These are phyloP conservation scores for Botrylloides violaceus DNA, from an alignment of 23 tunicate genomes.

Conservation along the genomic window DNA sequence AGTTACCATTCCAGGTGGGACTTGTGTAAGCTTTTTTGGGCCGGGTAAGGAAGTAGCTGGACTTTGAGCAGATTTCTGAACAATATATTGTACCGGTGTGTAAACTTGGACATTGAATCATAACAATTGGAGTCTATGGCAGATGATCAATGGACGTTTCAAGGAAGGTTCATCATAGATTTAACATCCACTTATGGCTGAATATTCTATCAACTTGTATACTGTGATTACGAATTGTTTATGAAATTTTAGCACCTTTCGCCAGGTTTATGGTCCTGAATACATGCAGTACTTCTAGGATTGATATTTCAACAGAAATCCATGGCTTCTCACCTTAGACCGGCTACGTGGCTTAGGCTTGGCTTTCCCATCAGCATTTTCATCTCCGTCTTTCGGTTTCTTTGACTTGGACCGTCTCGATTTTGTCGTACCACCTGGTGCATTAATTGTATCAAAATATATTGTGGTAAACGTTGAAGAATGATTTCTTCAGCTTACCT, in stretches of 20 bases:
- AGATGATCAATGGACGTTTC: no score
- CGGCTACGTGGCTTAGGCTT: constrained; percentile 27
- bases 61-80: constrained; percentile 12
- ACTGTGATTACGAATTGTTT: no score
- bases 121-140: neutral
- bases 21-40: constrained; percentile 3
- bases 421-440: constrained; percentile 37
- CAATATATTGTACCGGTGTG: neutral
- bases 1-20: neutral
- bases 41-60: constrained; percentile 23
- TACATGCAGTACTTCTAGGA: no score
- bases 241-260: no score
- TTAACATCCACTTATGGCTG: no score
- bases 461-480: neutral
- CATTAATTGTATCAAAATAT: constrained; percentile 22
- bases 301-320: no score
- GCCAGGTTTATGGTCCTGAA: no score
- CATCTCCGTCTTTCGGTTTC: constrained; percentile 56
- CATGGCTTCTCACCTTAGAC: constrained; percentile 68
- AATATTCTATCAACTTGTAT: no score
- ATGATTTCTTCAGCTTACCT: neutral
- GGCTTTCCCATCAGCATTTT: constrained; percentile 39
- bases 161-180: no score
- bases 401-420: constrained; percentile 63
- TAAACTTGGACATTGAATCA: neutral